Percentiles rank a stretch among this genome's conserved stretches.
Evolutionary conservation across 1,140 invertebrate genomes (phyloP).

Genomic region (Drosophila athabasca): DNA sequence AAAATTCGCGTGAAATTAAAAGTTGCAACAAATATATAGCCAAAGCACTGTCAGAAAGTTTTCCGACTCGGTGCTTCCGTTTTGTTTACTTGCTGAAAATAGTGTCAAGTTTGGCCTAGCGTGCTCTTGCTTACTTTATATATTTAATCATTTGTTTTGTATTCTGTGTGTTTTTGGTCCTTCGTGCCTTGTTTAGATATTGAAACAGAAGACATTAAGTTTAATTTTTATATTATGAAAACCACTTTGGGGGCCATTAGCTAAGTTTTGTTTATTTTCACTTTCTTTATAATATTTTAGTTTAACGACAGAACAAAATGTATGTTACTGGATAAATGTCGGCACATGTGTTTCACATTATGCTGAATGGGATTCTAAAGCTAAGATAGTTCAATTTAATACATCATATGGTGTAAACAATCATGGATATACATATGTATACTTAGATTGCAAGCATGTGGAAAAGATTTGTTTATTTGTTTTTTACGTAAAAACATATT

Average conservation of each 20-base stretch:
- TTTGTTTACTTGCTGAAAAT: slow-evolving; percentile 55
- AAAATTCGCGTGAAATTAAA: slow-evolving; percentile 23
- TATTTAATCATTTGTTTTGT: slow-evolving; percentile 21
- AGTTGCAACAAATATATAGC: slow-evolving; percentile 53
- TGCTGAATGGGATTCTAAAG: slow-evolving; percentile 43
- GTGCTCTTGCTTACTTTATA: slow-evolving; percentile 45
- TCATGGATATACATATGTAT: not conserved
- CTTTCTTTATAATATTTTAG: slow-evolving; percentile 4
- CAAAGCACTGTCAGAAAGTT: slow-evolving; percentile 61
- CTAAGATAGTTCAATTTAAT: slow-evolving; percentile 28
- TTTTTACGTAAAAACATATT: too few species aligned
- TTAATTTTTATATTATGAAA: slow-evolving; percentile 56
- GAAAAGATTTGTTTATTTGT: too few species aligned
- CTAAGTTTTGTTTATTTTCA: slow-evolving; percentile 31
- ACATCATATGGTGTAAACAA: slow-evolving; percentile 8
- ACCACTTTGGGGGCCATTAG: slow-evolving; percentile 41
- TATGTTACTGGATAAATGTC: slow-evolving; percentile 7
- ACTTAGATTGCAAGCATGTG: slow-evolving; percentile 1
- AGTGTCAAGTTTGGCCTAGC: slow-evolving; percentile 62
- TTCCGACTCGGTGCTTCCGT: slow-evolving; percentile 49
- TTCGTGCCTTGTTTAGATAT: slow-evolving; percentile 12
- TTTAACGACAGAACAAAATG: slow-evolving; percentile 1
- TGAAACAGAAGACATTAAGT: slow-evolving; percentile 25
- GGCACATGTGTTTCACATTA: slow-evolving; percentile 65
- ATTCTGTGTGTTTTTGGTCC: slow-evolving; percentile 7